Conservation (phyloP, 2,797 vertebrate genomes). For the Aldrovandia affinis region DNA sequence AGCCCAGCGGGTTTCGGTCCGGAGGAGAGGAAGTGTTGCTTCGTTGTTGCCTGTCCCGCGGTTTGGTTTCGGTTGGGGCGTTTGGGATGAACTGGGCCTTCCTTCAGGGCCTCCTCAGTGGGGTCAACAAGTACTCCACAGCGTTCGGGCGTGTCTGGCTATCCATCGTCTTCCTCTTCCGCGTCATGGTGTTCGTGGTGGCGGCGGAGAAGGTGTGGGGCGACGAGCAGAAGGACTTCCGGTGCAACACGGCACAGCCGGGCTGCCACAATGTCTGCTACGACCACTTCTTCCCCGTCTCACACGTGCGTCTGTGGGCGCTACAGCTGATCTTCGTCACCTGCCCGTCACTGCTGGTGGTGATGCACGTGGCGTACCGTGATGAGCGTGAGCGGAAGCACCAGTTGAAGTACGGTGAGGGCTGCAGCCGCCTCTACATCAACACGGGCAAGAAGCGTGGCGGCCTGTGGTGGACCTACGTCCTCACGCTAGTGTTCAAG, state of each 20-base stretch:
- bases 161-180: slow-evolving; percentile 92
- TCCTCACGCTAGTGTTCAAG: slow-evolving; percentile 88
- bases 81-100: slow-evolving; percentile 89
- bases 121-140: slow-evolving; percentile 93
- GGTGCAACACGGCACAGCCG: slow-evolving; percentile 90
- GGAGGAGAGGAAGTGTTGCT: too few relatives aligned
- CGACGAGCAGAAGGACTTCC: slow-evolving; percentile 92
- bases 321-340: slow-evolving; percentile 99
- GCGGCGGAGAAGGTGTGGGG: slow-evolving; percentile 93
- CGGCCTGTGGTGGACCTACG: slow-evolving; percentile 93
- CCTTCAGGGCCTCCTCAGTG: slow-evolving; percentile 87
- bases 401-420: slow-evolving; percentile 62
- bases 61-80: neutral
- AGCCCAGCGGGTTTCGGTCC: neutral
- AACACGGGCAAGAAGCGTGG: slow-evolving; percentile 88
- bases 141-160: slow-evolving; percentile 94
- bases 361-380: slow-evolving; percentile 93
- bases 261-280: slow-evolving; percentile 95
- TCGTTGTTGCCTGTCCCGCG: too few relatives aligned
- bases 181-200: slow-evolving; percentile 92
- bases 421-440: slow-evolving; percentile 66
- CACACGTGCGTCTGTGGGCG: slow-evolving; percentile 94
- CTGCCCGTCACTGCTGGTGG: slow-evolving; percentile 90
- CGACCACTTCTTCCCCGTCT: slow-evolving; percentile 91
- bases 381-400: slow-evolving; percentile 80